Evolutionary conservation across 1,140 invertebrate species (phyloP).

Genomic region (Drusus annulatus): DNA sequence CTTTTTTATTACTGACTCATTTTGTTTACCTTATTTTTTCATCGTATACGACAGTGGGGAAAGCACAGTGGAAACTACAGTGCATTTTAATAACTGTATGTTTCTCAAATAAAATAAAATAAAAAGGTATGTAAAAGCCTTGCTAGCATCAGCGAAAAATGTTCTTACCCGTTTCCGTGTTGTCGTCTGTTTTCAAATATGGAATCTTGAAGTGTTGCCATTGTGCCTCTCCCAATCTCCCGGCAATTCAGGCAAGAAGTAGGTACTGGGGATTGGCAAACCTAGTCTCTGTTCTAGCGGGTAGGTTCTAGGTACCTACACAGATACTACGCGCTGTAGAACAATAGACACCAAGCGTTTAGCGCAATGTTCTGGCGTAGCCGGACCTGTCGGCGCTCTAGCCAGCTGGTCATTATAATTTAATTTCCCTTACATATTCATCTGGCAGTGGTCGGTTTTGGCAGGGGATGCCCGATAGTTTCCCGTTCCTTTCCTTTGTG

Average conservation of each 20-base stretch:
- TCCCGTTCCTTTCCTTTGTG: slow-evolving; percentile 30
- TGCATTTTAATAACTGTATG: no score
- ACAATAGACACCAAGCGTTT: slow-evolving; percentile 23
- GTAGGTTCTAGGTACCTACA: no score
- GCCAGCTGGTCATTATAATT: slow-evolving; percentile 45
- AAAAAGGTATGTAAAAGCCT: no score
- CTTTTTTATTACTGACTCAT: no score
- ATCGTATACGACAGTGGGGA: no score
- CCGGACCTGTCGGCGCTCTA: background rate
- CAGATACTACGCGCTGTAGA: background rate
- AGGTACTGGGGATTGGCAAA: no score
- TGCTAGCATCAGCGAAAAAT: no score
- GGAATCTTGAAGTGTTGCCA: slow-evolving; percentile 40
- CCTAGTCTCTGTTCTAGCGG: no score
- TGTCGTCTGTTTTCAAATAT: slow-evolving; percentile 18
- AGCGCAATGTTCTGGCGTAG: slow-evolving; percentile 14
- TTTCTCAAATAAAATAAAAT: no score
- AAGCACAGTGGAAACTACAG: no score
- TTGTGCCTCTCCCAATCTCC: slow-evolving; percentile 19
- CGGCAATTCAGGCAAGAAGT: background rate
- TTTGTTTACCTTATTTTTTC: no score
- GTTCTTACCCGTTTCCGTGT: no score
- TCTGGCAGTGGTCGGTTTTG: slow-evolving; percentile 38
- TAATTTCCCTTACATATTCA: slow-evolving; percentile 51
- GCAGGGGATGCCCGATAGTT: slow-evolving; percentile 40